Conservation (phyloP, 2,888 invertebrate genomes). For the Pseudolycoriella hygida region DNA sequence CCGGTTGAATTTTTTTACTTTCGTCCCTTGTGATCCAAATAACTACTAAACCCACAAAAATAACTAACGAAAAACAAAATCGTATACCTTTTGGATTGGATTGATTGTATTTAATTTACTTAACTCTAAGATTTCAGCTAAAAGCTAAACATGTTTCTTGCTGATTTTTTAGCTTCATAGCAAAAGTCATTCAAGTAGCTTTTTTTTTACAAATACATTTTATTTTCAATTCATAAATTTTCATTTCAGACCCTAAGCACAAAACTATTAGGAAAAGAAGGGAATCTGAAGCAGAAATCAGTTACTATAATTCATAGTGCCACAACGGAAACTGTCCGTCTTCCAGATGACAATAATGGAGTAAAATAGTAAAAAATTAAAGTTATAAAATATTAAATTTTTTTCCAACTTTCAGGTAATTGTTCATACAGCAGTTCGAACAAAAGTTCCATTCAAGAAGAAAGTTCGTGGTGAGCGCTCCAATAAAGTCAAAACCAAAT, state of each 20-base stretch:
- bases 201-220: too few relatives aligned
- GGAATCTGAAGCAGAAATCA: conserved; percentile 65
- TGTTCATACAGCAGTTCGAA: conserved; percentile 71
- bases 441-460: conserved; percentile 73
- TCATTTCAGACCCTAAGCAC: conserved; percentile 54
- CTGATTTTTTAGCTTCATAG: too few relatives aligned
- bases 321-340: conserved; percentile 71
- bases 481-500: conserved; percentile 15
- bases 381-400: neutral
- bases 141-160: too few relatives aligned
- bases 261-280: conserved; percentile 60
- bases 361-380: conserved; percentile 19
- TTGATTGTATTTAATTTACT: too few relatives aligned
- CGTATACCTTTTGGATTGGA: too few relatives aligned
- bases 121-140: too few relatives aligned
- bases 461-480: conserved; percentile 40
- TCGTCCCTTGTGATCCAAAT: too few relatives aligned
- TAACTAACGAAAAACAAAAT: too few relatives aligned
- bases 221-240: too few relatives aligned
- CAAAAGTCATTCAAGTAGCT: too few relatives aligned
- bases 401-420: conserved; percentile 33
- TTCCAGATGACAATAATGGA: conserved; percentile 57
- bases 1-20: too few relatives aligned
- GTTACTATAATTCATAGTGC: conserved; percentile 82
- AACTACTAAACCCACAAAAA: too few relatives aligned